Evolutionary conservation across 1,140 invertebrate species (phyloP).

Genomic region (Drosophila triauraria): DNA sequence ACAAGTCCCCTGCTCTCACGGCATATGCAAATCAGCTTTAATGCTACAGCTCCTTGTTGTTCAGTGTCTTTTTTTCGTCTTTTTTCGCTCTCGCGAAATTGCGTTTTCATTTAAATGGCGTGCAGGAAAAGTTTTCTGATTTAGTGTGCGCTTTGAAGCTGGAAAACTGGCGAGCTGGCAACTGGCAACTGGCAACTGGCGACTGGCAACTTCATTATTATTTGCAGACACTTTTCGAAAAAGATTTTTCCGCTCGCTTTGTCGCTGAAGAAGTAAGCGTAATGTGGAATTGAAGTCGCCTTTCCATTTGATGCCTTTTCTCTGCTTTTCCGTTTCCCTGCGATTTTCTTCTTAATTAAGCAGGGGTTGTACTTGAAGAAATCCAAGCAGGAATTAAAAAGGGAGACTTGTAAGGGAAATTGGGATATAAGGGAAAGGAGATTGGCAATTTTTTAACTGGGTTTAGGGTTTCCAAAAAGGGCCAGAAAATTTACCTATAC

Average conservation of each 20-base stretch:
- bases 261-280: slow-evolving; percentile 17
- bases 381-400: not conserved
- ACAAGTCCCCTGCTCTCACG: slow-evolving; percentile 52
- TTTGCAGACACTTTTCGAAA: slow-evolving; percentile 54
- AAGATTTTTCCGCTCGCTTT: slow-evolving; percentile 47
- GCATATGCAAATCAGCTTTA: slow-evolving; percentile 81
- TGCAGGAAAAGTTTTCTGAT: slow-evolving; percentile 63
- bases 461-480: not conserved
- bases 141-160: slow-evolving; percentile 58
- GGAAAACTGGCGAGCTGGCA: slow-evolving; percentile 22
- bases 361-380: slow-evolving; percentile 17
- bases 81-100: slow-evolving; percentile 48
- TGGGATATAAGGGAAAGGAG: too few species aligned
- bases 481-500: too few species aligned
- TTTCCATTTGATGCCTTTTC: slow-evolving; percentile 5
- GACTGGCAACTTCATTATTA: slow-evolving; percentile 60
- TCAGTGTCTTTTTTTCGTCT: slow-evolving; percentile 20
- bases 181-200: slow-evolving; percentile 28
- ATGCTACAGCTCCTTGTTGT: slow-evolving; percentile 45
- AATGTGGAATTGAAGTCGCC: slow-evolving; percentile 45
- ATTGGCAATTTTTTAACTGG: not conserved
- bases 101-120: slow-evolving; percentile 79
- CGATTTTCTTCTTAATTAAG: slow-evolving; percentile 77
- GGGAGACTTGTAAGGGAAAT: not conserved
- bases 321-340: slow-evolving; percentile 27